phyloP scores from a whole-genome alignment of 2,797 vertebrate species.

The Dallia pectoralis region DNA sequence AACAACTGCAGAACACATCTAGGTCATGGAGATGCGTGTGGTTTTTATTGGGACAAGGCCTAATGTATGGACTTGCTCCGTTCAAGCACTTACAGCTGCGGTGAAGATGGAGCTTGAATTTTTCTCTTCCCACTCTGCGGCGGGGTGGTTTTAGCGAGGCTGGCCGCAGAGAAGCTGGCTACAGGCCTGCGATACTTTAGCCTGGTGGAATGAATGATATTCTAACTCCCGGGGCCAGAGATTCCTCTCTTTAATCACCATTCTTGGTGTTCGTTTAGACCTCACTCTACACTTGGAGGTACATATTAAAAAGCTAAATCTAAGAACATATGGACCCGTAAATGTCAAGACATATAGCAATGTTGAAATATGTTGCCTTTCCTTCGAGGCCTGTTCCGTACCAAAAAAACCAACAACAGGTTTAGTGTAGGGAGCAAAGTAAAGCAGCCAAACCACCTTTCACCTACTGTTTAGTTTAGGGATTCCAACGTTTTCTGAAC shows the following conservation, averaged over 20 bases:
- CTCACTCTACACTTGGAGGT: not conserved
- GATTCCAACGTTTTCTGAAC: constrained; percentile 27
- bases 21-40: constrained; percentile 43
- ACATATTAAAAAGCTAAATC: not conserved
- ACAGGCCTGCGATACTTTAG: not conserved
- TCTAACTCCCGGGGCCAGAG: not conserved
- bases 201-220: constrained; percentile 6
- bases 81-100: constrained; percentile 39
- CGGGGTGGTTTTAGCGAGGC: not conserved
- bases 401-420: constrained; percentile 36
- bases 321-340: not conserved
- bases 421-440: constrained; percentile 10
- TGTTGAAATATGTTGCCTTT: not conserved
- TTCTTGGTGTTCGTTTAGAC: not conserved
- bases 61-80: constrained; percentile 37
- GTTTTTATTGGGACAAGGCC: constrained; percentile 26
- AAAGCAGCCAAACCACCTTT: constrained; percentile 23
- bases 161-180: constrained; percentile 1
- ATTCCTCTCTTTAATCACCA: constrained; percentile 2
- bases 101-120: constrained; percentile 2
- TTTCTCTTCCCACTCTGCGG: constrained; percentile 12
- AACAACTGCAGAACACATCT: constrained; percentile 40
- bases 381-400: not conserved
- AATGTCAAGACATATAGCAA: not conserved
- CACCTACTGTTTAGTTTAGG: constrained; percentile 40